A percentile compares a stretch with the other conserved stretches of the same genome.
These are phyloP conservation scores for Spilosoma lubricipeda DNA, from an alignment of 2,888 invertebrate species.

Conservation along the genomic window DNA sequence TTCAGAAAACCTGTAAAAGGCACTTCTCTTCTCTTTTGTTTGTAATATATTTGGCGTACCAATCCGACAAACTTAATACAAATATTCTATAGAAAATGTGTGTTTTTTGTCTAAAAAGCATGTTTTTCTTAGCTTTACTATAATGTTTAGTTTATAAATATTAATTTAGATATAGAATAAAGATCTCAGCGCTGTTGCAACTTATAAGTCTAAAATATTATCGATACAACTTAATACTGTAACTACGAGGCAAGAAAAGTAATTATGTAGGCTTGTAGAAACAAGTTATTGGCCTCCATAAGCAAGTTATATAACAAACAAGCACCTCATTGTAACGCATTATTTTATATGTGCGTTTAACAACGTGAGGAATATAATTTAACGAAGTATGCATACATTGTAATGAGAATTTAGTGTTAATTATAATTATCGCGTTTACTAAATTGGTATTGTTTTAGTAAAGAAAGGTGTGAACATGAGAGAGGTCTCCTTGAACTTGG, in stretches of 20 bases:
- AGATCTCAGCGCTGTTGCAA: not conserved
- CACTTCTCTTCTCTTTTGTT: too few species aligned
- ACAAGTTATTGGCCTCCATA: conserved; percentile 1
- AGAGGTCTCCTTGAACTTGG: conserved; percentile 19
- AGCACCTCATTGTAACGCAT: conserved; percentile 25
- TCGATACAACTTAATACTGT: not conserved
- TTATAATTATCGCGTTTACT: conserved; percentile 32
- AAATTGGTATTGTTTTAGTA: conserved; percentile 38
- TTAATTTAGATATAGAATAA: too few species aligned
- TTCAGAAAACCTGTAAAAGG: too few species aligned
- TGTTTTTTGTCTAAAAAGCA: too few species aligned
- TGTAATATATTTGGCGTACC: too few species aligned
- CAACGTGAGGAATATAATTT: conserved; percentile 23
- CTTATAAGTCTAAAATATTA: not conserved
- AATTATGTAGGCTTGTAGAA: not conserved
- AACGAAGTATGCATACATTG: conserved; percentile 23
- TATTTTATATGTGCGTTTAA: not conserved
- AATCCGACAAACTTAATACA: too few species aligned
- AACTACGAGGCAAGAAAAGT: not conserved
- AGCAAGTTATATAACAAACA: conserved; percentile 27
- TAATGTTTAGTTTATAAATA: too few species aligned
- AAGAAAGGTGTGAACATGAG: conserved; percentile 26
- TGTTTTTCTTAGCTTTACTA: too few species aligned
- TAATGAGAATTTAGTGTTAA: conserved; percentile 24
- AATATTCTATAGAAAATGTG: too few species aligned